These are phyloP conservation scores for Siphlonurus alternatus DNA, from an alignment of 2,888 invertebrate genomes.

Conservation along the genomic window DNA sequence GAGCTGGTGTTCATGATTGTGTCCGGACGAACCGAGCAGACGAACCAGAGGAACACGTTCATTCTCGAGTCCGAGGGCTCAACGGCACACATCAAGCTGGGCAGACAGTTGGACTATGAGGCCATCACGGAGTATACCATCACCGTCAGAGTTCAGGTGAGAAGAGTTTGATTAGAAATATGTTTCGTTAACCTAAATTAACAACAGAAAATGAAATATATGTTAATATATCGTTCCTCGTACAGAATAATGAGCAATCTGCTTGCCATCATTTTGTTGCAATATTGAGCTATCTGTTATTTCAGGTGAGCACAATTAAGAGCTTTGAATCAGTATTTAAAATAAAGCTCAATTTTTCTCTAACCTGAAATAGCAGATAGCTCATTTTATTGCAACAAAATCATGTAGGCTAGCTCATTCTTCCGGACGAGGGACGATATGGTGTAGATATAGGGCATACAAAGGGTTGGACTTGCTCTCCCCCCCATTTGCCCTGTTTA, in stretches of 20 bases:
- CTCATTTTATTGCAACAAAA: too few relatives aligned
- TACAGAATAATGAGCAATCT: too few relatives aligned
- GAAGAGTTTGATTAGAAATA: constrained; percentile 4
- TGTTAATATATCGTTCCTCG: not conserved
- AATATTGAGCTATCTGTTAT: too few relatives aligned
- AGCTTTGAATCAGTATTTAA: not conserved
- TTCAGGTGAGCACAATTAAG: too few relatives aligned
- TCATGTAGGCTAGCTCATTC: too few relatives aligned
- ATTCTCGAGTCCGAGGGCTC: constrained; percentile 38
- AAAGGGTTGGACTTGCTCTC: too few relatives aligned
- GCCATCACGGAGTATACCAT: constrained; percentile 67
- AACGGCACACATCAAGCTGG: constrained; percentile 56
- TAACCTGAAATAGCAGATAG: too few relatives aligned
- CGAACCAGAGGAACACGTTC: constrained; percentile 63
- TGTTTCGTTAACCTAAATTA: not conserved
- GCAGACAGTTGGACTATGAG: constrained; percentile 66
- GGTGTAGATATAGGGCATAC: too few relatives aligned
- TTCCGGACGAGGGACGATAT: too few relatives aligned
- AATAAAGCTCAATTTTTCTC: too few relatives aligned
- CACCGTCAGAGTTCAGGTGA: constrained; percentile 57
- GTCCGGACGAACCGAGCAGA: constrained; percentile 68
- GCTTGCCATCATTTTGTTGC: too few relatives aligned
- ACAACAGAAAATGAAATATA: not conserved
- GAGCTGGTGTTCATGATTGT: constrained; percentile 64
- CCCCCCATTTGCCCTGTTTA: too few relatives aligned